Base-by-base conservation (phyloP, 1,140 invertebrate species). In the Atta cephalotes region DNA sequence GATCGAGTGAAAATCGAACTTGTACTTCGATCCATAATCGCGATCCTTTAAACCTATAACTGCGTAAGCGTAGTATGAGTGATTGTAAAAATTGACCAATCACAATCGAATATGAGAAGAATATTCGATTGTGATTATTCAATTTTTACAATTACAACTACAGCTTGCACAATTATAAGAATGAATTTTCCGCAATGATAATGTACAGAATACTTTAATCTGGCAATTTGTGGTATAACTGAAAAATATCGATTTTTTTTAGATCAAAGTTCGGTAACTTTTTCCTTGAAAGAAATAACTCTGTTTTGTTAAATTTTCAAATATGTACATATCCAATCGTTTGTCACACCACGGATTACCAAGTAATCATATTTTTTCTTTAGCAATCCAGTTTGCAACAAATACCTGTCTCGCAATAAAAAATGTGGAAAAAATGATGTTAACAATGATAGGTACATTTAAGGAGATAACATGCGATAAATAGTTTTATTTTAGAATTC, bases 391-490 rank as follows among this genome's bases (percentile, higher is more conserved):
- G 14, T 62, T 49, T 65, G 39, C 21, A 25, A 65, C n/a, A 58
- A 14, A 78, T 4, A 65, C 31, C 28, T 65, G 25, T n/a, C 35
- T 78, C 18, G 25, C 21, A 65, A 63, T 78, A 25, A 25, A 70
- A 56, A 49, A 65, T 65, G 18, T 18, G 12, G 25, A 14, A 49
- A 78, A 25, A 25, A 25, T 25, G 25, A 28, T 49, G 39, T 49
- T 78, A 63, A 78, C 49, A 49, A 78, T 63, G 58, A 78, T 18
- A 63, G 9, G 16, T 65, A 76, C n/a, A 14, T 62, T 77, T 39
- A 49, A 49, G 9, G 16, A 35, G 1, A 49, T 9, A 63, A 63
- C 39, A 65, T 51, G 60, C 60, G 39, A 45, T 45, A 10, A 45
- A 45, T 9, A 14, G 14, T 28, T 25, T n/a, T 65, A 63, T 49